Percentiles rank a stretch among this genome's conserved stretches.
Conservation (phyloP, 2,113 vertebrate species). For the Leptobrachium leishanense region DNA sequence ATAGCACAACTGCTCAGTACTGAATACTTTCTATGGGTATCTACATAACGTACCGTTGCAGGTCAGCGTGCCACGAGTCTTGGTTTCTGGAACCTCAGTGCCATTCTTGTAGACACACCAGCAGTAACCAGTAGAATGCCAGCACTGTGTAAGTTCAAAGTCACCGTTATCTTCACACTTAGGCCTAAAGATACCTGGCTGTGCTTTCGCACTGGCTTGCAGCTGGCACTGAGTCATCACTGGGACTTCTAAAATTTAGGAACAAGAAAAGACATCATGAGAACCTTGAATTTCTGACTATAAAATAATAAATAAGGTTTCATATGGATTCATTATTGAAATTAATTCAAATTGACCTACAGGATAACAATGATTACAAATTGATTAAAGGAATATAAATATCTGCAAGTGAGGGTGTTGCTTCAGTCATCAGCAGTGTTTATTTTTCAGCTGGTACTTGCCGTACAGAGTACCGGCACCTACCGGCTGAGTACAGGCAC, state of each 20-base stretch:
- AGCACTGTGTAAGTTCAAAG: constrained; percentile 85
- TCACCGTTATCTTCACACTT: constrained; percentile 80
- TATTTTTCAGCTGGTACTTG: too few relatives aligned
- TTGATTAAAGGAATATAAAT: too few relatives aligned
- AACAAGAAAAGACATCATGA: neutral
- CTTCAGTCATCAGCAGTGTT: too few relatives aligned
- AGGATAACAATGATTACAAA: too few relatives aligned
- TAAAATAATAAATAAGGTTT: too few relatives aligned
- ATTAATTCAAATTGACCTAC: too few relatives aligned
- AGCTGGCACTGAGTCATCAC: constrained; percentile 78
- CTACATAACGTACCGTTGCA: constrained; percentile 67
- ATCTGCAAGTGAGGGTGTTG: too few relatives aligned
- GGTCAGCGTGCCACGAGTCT: constrained; percentile 56
- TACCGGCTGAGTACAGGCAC: too few relatives aligned
- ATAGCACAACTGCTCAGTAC: too few relatives aligned
- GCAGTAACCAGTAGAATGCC: constrained; percentile 73
- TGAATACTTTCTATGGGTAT: neutral
- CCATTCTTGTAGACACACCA: constrained; percentile 88
- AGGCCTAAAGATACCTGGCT: constrained; percentile 71
- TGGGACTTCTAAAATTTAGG: constrained; percentile 60
- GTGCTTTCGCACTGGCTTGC: neutral
- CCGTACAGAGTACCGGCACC: too few relatives aligned
- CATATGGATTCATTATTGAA: too few relatives aligned
- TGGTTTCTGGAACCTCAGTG: constrained; percentile 66
- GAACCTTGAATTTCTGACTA: neutral